phyloP scores from a whole-genome alignment of 2,888 invertebrate species.

The Ophioninae sp. region DNA sequence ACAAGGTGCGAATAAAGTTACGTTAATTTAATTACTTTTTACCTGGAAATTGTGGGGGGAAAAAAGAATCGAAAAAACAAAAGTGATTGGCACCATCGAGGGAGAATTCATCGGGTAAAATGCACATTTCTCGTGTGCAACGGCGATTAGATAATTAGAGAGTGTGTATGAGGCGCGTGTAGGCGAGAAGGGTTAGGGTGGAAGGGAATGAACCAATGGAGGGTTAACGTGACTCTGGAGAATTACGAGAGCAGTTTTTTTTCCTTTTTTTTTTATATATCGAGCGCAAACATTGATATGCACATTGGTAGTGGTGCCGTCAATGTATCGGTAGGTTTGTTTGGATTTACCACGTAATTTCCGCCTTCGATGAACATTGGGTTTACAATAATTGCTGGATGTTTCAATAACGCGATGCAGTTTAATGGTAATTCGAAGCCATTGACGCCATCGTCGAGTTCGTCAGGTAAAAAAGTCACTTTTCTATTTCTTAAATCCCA shows the following conservation, averaged over 20 bases:
- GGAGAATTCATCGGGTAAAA: conserved; percentile 33
- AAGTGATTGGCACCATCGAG: conserved; percentile 12
- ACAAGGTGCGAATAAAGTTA: neutral
- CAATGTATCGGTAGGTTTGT: neutral
- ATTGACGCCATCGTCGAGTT: no score
- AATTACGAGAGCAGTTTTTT: conserved; percentile 2
- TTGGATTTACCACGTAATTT: neutral
- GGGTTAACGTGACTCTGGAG: conserved; percentile 48
- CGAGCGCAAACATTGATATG: neutral
- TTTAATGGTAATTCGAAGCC: no score
- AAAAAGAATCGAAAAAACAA: conserved; percentile 42
- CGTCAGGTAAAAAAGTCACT: no score
- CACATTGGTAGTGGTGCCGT: neutral
- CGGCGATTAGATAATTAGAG: conserved; percentile 53
- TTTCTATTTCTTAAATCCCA: no score
- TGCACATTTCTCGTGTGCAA: conserved; percentile 27
- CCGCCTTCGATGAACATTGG: neutral
- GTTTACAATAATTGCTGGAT: neutral
- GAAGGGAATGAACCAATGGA: conserved; percentile 6
- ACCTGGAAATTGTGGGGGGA: conserved; percentile 9
- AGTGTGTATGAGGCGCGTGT: conserved; percentile 13
- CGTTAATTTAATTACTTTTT: conserved; percentile 38
- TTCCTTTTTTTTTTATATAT: neutral
- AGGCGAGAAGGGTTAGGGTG: neutral
- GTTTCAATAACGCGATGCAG: no score